phyloP scores from a whole-genome alignment of 2,113 vertebrate species.

The Dipodomys merriami region DNA sequence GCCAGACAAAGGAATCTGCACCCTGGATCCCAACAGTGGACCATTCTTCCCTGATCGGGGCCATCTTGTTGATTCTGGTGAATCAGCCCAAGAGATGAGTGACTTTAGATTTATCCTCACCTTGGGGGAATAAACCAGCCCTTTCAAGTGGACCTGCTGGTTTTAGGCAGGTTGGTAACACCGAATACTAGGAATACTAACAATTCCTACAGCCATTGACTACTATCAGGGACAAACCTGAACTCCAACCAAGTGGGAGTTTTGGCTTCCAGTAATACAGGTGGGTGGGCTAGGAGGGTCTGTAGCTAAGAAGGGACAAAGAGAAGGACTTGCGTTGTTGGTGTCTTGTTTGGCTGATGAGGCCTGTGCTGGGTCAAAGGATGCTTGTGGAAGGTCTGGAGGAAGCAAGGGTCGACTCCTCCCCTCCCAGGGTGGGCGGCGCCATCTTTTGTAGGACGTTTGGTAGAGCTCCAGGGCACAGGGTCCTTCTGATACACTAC shows the following conservation, averaged over 20 bases:
- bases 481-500: neutral
- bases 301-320: neutral
- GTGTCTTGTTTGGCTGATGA: neutral
- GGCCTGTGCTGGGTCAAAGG: neutral
- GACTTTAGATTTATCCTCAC: neutral
- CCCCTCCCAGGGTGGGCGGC: neutral
- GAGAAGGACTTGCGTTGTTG: neutral
- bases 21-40: neutral
- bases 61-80: neutral
- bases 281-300: neutral
- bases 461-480: constrained; percentile 28
- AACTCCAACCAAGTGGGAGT: neutral
- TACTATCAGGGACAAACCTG: neutral
- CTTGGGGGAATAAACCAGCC: too few species aligned
- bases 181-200: neutral
- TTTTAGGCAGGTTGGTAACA: neutral
- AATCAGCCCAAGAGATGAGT: neutral
- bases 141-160: neutral
- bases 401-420: neutral
- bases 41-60: neutral
- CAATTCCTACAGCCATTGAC: neutral
- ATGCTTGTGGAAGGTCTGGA: neutral
- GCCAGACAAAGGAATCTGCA: neutral
- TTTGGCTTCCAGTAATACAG: neutral
- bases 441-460: constrained; percentile 22